Percentiles rank a stretch among this genome's conserved stretches.
Conservation (phyloP, 2,113 vertebrate genomes). For the Pituophis catenifer region DNA sequence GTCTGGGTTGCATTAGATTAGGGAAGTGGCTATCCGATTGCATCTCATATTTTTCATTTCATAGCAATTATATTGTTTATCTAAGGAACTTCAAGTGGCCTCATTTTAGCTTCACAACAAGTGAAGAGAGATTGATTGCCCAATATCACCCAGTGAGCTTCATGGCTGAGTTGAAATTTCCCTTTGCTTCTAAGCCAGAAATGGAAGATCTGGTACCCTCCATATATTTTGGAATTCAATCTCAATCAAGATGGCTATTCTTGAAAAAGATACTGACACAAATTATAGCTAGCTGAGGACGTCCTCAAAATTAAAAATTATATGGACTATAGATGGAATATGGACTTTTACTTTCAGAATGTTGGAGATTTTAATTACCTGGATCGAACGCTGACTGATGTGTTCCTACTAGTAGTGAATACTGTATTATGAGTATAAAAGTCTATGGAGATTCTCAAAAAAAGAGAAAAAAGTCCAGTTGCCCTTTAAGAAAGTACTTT, state of each 20-base stretch:
- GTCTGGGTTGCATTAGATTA: background rate
- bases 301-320: background rate
- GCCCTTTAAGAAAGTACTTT: background rate
- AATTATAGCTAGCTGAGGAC: background rate
- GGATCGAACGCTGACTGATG: background rate
- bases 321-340: background rate
- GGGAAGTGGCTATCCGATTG: background rate
- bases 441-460: background rate
- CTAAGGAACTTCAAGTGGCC: background rate
- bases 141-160: background rate
- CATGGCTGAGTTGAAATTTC: background rate
- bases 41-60: background rate
- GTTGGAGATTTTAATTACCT: background rate
- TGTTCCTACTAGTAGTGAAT: conserved; percentile 32
- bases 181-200: background rate
- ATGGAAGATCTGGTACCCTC: background rate
- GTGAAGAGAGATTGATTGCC: background rate
- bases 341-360: conserved; percentile 7
- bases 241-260: background rate
- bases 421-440: conserved; percentile 9
- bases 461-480: background rate
- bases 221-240: background rate
- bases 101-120: background rate
- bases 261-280: background rate
- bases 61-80: background rate